phyloP scores from a whole-genome alignment of 1,140 invertebrate genomes.

The Drosophila guanche region DNA sequence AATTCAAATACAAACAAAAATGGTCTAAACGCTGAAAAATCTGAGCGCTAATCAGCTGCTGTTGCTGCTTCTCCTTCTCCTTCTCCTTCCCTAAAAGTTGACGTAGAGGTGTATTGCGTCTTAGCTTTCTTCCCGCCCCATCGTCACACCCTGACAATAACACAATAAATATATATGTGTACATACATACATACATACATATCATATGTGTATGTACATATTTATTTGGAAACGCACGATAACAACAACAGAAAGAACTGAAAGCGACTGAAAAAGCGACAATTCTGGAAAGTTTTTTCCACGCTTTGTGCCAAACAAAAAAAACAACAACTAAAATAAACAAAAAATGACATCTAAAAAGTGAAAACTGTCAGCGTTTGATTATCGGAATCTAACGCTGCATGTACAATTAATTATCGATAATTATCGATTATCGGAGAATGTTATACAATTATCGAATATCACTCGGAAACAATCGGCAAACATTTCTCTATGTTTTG shows the following conservation, averaged over 20 bases:
- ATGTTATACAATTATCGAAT: too few species aligned
- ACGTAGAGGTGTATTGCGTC: constrained; percentile 27
- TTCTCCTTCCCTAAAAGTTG: too few species aligned
- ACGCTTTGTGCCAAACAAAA: constrained; percentile 1
- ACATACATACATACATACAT: not conserved
- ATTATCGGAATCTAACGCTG: too few species aligned
- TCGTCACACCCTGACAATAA: constrained; percentile 2
- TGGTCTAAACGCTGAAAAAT: constrained; percentile 39
- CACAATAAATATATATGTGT: constrained; percentile 10
- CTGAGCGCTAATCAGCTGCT: constrained; percentile 42
- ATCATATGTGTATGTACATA: constrained; percentile 5
- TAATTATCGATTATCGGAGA: too few species aligned
- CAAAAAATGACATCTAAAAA: not conserved
- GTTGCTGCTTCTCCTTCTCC: not conserved
- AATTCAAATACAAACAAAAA: not conserved
- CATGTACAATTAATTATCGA: too few species aligned
- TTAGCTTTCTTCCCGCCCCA: constrained; percentile 23
- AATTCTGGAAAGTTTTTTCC: constrained; percentile 52
- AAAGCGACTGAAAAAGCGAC: not conserved
- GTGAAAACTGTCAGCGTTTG: too few species aligned
- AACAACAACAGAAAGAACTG: constrained; percentile 22
- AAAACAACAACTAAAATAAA: constrained; percentile 1
- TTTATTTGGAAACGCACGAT: not conserved
- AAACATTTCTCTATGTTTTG: too few species aligned
- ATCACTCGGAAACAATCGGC: too few species aligned